Evolutionary conservation across 1,140 invertebrate genomes (phyloP), one percentile per base, ranked within the genome.

Genomic region (Drosophila kepulauana): DNA sequence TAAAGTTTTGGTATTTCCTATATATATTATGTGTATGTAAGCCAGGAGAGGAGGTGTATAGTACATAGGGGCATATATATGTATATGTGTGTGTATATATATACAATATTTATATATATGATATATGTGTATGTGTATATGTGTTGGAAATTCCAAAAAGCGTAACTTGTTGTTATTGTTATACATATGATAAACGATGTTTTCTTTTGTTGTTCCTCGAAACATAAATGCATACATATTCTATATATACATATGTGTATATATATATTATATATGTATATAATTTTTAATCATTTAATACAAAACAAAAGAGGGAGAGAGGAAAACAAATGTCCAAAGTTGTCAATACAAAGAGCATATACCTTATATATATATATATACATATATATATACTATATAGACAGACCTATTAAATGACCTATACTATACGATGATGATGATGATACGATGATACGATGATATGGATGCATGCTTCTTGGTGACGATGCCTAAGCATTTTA

Each of bases 241-340:
- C 64, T 51, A 49, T 43, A 48, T 49, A 51, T 62, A 63, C 68
- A 59, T 62, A 64, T 66, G 16, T 46, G 28, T 57, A 49, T 76
- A 62, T 56, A 51, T 43, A 58, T 63, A 63, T 13, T 38, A 61
- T 54, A 46, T 62, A 66, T 72, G 62, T 57, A 78, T 62, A 28
- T 49, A 30, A 48, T 51, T 75, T 75, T 75, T 57, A 25, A 43
- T 77, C 5, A 2, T 48, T 48, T 15, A 25, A 25, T 25, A 8
- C 7, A 38, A 38, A 33, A 33, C 33, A 33, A 57, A 25, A 20
- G 10, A 56, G 4, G 8, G 8, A 43, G 15, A 68, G 71, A 20
- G 16, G 59, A 68, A 75, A 84, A 79, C 54, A 75, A 82, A 82
- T 86, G 82, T 81, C 82, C 79, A 86, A 86, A 86, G 82, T 71